Conservation (phyloP, 2,888 invertebrate species). For the Diaphora mendica region DNA sequence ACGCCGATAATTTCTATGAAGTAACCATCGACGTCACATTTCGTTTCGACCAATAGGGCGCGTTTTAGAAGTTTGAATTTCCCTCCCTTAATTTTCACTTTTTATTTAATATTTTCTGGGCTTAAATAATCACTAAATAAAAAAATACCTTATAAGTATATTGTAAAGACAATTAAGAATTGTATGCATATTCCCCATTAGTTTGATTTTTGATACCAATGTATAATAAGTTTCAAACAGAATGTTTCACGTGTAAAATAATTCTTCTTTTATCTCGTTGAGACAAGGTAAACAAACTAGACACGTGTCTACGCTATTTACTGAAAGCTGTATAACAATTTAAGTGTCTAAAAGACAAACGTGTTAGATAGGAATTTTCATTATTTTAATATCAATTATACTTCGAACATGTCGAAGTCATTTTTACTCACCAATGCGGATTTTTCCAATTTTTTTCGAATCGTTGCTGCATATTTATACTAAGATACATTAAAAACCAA, state of each 20-base stretch:
- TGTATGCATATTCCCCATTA: too few relatives aligned
- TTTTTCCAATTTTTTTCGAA: neutral
- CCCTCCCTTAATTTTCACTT: too few relatives aligned
- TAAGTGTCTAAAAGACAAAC: neutral
- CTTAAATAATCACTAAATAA: too few relatives aligned
- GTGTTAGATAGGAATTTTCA: neutral
- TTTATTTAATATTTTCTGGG: too few relatives aligned
- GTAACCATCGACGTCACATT: too few relatives aligned
- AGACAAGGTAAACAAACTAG: neutral
- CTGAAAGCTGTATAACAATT: neutral
- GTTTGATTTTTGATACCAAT: too few relatives aligned
- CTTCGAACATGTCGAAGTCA: neutral
- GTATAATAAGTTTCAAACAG: neutral
- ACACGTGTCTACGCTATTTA: neutral
- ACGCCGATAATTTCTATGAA: too few relatives aligned
- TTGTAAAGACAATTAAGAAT: too few relatives aligned
- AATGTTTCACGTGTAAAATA: neutral
- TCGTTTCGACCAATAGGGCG: too few relatives aligned
- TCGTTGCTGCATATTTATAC: neutral
- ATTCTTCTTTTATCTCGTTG: neutral
- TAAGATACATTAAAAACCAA: neutral
- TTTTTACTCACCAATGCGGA: neutral
- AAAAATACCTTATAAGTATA: too few relatives aligned
- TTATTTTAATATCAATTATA: neutral
- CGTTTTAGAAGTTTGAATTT: too few relatives aligned